Evolutionary conservation across 2,113 vertebrate genomes (phyloP), one percentile per base, ranked within the genome.

Genomic region (Pseudopipra pipra): DNA sequence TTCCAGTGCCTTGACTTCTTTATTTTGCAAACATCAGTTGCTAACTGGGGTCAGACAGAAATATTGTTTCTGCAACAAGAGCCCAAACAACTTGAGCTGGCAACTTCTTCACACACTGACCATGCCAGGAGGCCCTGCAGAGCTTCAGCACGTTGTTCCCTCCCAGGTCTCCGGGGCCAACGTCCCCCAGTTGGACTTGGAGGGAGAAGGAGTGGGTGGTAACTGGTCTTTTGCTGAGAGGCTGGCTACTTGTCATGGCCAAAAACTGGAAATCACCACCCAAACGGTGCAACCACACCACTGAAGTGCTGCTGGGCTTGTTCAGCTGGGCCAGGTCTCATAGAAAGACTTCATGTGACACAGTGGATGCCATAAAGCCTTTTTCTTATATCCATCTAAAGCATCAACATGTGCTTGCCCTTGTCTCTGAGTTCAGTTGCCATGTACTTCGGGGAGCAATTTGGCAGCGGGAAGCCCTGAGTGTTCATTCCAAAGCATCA

Each of bases 21-120:
- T 96, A 97, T 96, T 97, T 96, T 96, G 95, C 96, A 97, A 97
- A 97, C 96, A 96, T 96, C 92, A 96, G 95, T 96, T 97, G 95
- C 96, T 96, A 96, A 92, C 95, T 82, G 92, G 94, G 95, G 90
- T 96, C 96, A 96, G 96, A 96, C 92, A 96, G 96, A 97, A 96
- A 97, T 90, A 96, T 79, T 96, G 95, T 95, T 96, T 91, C 94
- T 95, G 96, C 95, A 97, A 96, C 76, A 78, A 95, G 95, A 96
- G 94, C 58, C 91, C 94, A 92, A 96, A 96, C 95, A 97, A 89
- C 90, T 96, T 1, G 6, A 87, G 90, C 74, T 93, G 96, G 95
- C 96, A 93, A 85, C 90, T 92, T 87, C 89, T 96, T 87, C 84
- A 67, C 3, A 1, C 63, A 52, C 62, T 66, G 43, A 61, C 85